Base-by-base conservation (phyloP, 2,113 vertebrate species). In the Procavia capensis region DNA sequence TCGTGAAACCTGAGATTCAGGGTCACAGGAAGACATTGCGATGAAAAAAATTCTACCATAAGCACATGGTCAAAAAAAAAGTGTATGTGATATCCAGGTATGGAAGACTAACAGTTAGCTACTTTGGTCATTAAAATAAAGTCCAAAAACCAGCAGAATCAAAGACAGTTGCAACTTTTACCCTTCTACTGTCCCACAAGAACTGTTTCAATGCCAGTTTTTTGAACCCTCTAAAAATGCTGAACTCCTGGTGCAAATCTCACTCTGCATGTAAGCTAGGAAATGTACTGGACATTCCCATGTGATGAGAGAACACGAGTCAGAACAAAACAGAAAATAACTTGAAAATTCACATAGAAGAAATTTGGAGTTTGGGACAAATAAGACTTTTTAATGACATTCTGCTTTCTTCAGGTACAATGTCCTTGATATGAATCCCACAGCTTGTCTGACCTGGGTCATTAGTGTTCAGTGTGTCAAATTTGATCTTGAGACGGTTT, bases 91-190 rank as follows among this genome's bases (percentile, higher is more conserved):
- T 29, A 88, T 19, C 2, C 11, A 61, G 68, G 9, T 74, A 31
- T 36, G 17, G 11, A 43, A 76, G 94, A 27, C 6, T n/a, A 36
- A 70, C n/a, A 79, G 31, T 85, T 63, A 79, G 27, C 34, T 75
- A 47, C 6, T 47, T 20, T 88, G 25, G 64, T 87, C 83, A 59
- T 31, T 78, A 63, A 93, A 95, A 87, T 57, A 78, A n/a, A 91
- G 25, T 83, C 31, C 87, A 16, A 39, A 76, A 64, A 78, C 7
- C 19, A 79, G 95, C 88, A 93, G 20, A 80, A 83, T 34, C 41
- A 54, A 85, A 85, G 43, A 79, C 4, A 1, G 59, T 82, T 84
- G 17, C 45, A 96, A 29, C 24, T 66, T 63, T 90, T 66, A 19
- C 5, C 70, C 3, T 63, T 59, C 45, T 1, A 14, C 17, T 79